Evolutionary conservation across 2,888 invertebrate species (phyloP).

Genomic region (Cataglyphis altisquamis): DNA sequence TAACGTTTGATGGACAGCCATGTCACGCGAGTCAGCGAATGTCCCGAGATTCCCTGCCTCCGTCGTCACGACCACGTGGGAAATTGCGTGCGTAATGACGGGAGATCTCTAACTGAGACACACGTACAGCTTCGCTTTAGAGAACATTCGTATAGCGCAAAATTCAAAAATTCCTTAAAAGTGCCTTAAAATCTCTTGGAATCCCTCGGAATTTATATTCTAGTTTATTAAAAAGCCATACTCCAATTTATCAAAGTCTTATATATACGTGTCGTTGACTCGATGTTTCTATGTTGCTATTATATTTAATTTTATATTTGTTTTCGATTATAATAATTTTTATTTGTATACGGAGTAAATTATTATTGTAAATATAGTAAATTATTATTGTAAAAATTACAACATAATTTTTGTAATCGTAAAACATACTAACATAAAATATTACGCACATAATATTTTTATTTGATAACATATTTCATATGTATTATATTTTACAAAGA

Average conservation of each 20-base stretch:
- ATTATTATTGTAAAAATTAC: background rate
- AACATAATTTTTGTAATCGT: background rate
- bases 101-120: background rate
- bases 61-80: constrained; percentile 24
- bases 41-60: constrained; percentile 17
- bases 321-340: background rate
- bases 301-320: background rate
- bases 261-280: background rate
- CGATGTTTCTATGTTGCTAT: background rate
- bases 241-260: background rate
- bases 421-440: too few relatives aligned
- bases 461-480: too few relatives aligned
- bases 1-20: constrained; percentile 34
- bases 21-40: constrained; percentile 37
- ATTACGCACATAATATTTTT: too few relatives aligned
- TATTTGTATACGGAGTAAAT: too few relatives aligned
- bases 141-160: background rate
- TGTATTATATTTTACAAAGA: background rate
- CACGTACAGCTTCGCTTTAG: background rate
- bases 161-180: background rate
- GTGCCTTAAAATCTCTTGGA: background rate
- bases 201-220: background rate
- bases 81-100: constrained; percentile 25
- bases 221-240: background rate
- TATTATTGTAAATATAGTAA: too few relatives aligned